phyloP scores from a whole-genome alignment of 2,888 invertebrate genomes.

The Dryobotodes eremita region DNA sequence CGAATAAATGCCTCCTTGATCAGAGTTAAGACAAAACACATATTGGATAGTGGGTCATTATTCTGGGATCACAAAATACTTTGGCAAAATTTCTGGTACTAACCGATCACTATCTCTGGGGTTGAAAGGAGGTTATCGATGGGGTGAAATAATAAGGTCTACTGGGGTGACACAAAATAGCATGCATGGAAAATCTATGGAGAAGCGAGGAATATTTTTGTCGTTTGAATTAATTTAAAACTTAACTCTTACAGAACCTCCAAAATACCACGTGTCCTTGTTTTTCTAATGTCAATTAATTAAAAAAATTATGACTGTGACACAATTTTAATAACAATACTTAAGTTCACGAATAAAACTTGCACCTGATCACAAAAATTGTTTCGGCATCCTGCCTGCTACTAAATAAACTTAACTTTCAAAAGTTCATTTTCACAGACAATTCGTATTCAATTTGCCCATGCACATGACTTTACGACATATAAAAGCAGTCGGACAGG shows the following conservation, averaged over 20 bases:
- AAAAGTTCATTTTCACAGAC: conserved; percentile 1
- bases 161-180: not conserved
- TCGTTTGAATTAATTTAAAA: not conserved
- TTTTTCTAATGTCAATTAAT: not conserved
- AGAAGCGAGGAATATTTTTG: not conserved
- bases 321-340: not conserved
- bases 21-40: not conserved
- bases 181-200: not conserved
- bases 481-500: conserved; percentile 63
- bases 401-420: not conserved
- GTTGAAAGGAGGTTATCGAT: not conserved
- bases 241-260: not conserved
- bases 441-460: conserved; percentile 55
- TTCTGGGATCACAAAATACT: not conserved
- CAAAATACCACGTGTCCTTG: not conserved
- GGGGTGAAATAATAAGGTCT: not conserved
- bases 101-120: not conserved
- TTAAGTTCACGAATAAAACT: not conserved
- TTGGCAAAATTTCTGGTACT: not conserved
- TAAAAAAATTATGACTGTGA: not conserved
- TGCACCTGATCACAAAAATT: not conserved
- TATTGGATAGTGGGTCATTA: not conserved
- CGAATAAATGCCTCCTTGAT: not conserved
- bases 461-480: conserved; percentile 55
- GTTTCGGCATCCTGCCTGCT: too few species aligned